A percentile compares a stretch with the other conserved stretches of the same genome.
Conservation (phyloP, 2,888 invertebrate genomes). For the Chaitophorus viminalis region DNA sequence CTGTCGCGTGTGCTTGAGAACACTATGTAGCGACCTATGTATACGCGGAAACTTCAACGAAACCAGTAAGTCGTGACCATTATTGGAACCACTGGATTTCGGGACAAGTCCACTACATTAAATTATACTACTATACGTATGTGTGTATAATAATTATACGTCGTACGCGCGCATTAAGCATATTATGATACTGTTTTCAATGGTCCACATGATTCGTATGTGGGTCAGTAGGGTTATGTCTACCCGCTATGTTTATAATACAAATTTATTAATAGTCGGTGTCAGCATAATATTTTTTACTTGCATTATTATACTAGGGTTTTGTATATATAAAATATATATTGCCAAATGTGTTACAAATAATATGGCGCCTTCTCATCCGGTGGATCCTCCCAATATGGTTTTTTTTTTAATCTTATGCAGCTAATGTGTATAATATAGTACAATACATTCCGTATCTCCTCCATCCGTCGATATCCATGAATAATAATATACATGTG, state of each 20-base stretch:
- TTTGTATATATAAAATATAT: neutral
- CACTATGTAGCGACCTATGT: neutral
- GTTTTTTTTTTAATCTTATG: neutral
- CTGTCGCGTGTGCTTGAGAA: neutral
- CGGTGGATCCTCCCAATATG: neutral
- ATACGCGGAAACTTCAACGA: neutral
- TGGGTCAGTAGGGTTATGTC: conserved; percentile 38
- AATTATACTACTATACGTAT: neutral
- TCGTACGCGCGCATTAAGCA: no score
- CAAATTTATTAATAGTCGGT: neutral
- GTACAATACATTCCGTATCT: no score
- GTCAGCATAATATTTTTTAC: neutral
- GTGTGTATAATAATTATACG: neutral
- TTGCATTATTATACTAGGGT: neutral
- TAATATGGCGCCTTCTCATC: neutral
- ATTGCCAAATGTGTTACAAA: neutral
- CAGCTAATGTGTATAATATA: neutral
- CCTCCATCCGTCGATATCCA: neutral
- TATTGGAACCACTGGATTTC: conserved; percentile 39
- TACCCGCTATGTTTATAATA: neutral
- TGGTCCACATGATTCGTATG: conserved; percentile 49
- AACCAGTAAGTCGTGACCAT: neutral
- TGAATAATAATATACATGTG: no score
- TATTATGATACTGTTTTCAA: conserved; percentile 20
- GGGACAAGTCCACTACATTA: neutral